A percentile compares a stretch with the other conserved stretches of the same genome.
These are phyloP conservation scores for Aplocera efformata DNA, from an alignment of 2,888 invertebrate species.

Conservation along the genomic window DNA sequence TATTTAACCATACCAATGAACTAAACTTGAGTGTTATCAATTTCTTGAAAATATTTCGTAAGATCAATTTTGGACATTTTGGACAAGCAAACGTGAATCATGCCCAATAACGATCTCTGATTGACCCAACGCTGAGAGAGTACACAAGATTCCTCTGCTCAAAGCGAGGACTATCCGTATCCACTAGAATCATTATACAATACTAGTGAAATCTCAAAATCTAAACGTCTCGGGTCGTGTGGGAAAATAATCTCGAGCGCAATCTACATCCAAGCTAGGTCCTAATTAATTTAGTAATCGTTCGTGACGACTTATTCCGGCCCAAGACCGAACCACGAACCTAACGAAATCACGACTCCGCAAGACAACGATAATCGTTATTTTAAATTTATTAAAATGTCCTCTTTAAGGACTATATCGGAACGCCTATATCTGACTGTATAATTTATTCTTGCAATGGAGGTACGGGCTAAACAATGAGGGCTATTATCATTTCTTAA, in stretches of 20 bases:
- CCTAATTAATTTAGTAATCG: conserved; percentile 81
- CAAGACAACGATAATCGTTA: conserved; percentile 78
- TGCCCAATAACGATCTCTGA: too few species aligned
- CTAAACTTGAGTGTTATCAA: too few species aligned
- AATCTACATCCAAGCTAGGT: conserved; percentile 76
- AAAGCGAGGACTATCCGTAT: conserved; percentile 31
- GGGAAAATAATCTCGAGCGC: conserved; percentile 76
- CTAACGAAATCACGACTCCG: conserved; percentile 79
- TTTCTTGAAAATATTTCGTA: too few species aligned
- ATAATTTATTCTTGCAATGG: conserved; percentile 74
- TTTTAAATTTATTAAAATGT: conserved; percentile 81
- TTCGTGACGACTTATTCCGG: conserved; percentile 79
- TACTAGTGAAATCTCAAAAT: conserved; percentile 65
- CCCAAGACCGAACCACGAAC: conserved; percentile 72
- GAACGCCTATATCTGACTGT: conserved; percentile 75
- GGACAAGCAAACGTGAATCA: too few species aligned
- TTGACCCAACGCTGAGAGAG: too few species aligned
- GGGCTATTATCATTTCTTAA: conserved; percentile 64
- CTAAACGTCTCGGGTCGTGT: conserved; percentile 69
- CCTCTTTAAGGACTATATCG: conserved; percentile 78
- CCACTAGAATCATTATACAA: conserved; percentile 50
- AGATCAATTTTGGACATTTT: too few species aligned
- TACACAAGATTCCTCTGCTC: conserved; percentile 11
- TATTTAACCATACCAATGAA: too few species aligned
- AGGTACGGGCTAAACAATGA: conserved; percentile 67